These are phyloP conservation scores for Imbricaverruca yamaguchii DNA, from an alignment of 2,888 invertebrate genomes.

Conservation along the genomic window DNA sequence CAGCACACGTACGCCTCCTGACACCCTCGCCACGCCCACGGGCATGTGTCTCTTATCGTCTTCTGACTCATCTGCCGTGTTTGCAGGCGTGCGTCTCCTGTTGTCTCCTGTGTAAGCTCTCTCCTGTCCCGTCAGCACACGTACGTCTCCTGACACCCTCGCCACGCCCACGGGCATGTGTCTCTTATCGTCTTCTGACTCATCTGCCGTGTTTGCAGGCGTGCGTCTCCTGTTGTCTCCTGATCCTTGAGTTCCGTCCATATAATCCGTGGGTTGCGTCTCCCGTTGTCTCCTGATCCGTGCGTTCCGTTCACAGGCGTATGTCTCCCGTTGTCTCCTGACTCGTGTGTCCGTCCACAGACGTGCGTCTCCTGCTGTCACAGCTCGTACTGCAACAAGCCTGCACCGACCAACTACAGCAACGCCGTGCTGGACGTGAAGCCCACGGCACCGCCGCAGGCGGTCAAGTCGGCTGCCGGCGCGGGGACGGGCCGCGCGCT, in stretches of 20 bases:
- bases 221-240: not conserved
- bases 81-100: not conserved
- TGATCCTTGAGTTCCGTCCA: not conserved
- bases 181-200: not conserved
- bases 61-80: not conserved
- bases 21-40: too few relatives aligned
- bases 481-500: too few relatives aligned
- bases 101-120: not conserved
- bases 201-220: not conserved
- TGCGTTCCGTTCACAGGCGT: not conserved
- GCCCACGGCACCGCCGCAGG: not conserved
- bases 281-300: not conserved
- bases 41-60: not conserved
- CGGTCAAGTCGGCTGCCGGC: not conserved
- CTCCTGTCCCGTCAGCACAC: not conserved
- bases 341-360: too few relatives aligned
- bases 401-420: not conserved
- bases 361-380: slow-evolving; percentile 12
- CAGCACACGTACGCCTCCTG: not conserved
- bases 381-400: not conserved
- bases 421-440: not conserved
- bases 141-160: not conserved
- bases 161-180: too few relatives aligned
- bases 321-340: not conserved
- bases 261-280: not conserved